Evolutionary conservation across 2,888 invertebrate genomes (phyloP).

Genomic region (Elysia crispata): DNA sequence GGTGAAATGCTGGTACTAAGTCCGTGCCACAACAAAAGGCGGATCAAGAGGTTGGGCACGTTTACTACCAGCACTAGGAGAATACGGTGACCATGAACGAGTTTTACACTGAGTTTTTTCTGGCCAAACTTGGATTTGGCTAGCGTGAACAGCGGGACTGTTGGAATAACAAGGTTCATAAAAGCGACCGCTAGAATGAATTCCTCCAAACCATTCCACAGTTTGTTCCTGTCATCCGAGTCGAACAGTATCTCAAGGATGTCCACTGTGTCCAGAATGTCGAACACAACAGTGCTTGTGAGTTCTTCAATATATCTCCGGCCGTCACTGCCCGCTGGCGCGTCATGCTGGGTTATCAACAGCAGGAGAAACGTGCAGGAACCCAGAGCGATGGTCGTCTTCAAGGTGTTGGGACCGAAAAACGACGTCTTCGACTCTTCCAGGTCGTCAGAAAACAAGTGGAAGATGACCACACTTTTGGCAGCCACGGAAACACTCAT

Average conservation of each 20-base stretch:
- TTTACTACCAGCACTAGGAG: slow-evolving; percentile 69
- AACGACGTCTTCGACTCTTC: slow-evolving; percentile 70
- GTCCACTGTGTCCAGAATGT: slow-evolving; percentile 80
- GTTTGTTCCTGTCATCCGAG: slow-evolving; percentile 60
- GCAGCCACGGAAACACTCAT: slow-evolving; percentile 71
- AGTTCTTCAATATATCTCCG: slow-evolving; percentile 79
- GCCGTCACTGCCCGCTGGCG: slow-evolving; percentile 77
- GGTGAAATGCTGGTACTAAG: slow-evolving; percentile 79
- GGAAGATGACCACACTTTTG: slow-evolving; percentile 79
- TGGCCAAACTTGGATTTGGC: slow-evolving; percentile 78
- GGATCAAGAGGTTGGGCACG: slow-evolving; percentile 79
- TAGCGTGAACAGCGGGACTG: slow-evolving; percentile 80
- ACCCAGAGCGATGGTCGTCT: slow-evolving; percentile 76
- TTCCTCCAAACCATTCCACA: slow-evolving; percentile 75
- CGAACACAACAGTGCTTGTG: slow-evolving; percentile 80
- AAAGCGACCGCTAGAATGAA: slow-evolving; percentile 79
- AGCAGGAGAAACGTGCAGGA: slow-evolving; percentile 80
- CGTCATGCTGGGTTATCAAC: slow-evolving; percentile 80
- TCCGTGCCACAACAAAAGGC: slow-evolving; percentile 80
- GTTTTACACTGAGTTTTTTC: slow-evolving; percentile 64
- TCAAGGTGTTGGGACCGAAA: slow-evolving; percentile 77
- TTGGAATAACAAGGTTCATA: slow-evolving; percentile 80
- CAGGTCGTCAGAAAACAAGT: slow-evolving; percentile 68
- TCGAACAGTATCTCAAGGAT: slow-evolving; percentile 79
- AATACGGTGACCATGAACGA: slow-evolving; percentile 51